phyloP scores from a whole-genome alignment of 2,888 invertebrate genomes.

The Frankliniella intonsa region DNA sequence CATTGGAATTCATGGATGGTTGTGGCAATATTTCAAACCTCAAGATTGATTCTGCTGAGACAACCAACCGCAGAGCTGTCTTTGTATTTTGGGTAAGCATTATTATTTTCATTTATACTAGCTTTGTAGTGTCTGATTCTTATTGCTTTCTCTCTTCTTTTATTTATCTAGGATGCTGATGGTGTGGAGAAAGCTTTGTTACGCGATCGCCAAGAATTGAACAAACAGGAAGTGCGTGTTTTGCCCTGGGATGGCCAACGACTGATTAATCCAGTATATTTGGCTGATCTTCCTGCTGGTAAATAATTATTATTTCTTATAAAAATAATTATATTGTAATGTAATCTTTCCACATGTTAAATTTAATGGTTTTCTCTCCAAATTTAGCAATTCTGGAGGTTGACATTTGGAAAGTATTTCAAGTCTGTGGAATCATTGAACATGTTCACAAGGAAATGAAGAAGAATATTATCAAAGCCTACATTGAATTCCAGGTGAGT shows the following conservation, averaged over 20 bases:
- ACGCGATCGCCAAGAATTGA: neutral
- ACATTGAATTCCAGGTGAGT: constrained; percentile 14
- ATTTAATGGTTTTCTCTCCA: neutral
- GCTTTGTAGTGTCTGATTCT: neutral
- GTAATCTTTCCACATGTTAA: neutral
- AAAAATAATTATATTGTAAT: neutral
- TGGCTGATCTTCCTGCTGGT: constrained; percentile 13
- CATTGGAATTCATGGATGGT: constrained; percentile 15
- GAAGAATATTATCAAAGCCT: neutral
- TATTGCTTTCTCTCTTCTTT: neutral
- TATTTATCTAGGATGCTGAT: neutral
- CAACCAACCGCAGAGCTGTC: neutral
- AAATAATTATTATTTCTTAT: neutral
- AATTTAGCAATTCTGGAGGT: neutral
- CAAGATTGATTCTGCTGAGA: constrained; percentile 5
- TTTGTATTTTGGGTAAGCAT: constrained; percentile 1
- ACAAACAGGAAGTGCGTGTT: constrained; percentile 8
- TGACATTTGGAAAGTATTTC: neutral
- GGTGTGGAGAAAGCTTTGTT: constrained; percentile 9
- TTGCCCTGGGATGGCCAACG: constrained; percentile 1
- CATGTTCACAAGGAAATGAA: constrained; percentile 17
- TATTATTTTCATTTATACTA: neutral
- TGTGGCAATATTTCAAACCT: neutral
- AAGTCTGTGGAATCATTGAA: constrained; percentile 14
- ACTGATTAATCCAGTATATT: neutral